Evolutionary conservation across 2,888 invertebrate species (phyloP), one percentile per base, ranked within the genome.

Genomic region (Macrophya alboannulata): DNA sequence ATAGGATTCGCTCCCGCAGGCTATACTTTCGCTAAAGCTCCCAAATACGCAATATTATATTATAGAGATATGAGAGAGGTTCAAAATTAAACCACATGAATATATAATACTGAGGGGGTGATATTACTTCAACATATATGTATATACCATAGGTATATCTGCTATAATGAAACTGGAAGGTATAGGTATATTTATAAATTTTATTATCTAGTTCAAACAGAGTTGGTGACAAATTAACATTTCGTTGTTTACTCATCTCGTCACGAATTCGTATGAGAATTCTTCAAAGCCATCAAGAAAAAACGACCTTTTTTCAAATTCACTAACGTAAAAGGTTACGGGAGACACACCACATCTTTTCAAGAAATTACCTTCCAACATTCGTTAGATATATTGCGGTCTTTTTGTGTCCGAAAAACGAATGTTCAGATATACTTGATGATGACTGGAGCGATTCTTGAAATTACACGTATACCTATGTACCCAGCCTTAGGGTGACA

Each of bases 31-130:
- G 21, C 45, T n/a, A 9, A 21, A 12, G 72, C 21, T 45, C 21
- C 45, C 21, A 45, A 21, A 74, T 74, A 45, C 15, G 72, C 62
- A 12, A 74, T 74, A 74, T 74, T 74, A 45, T 43, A 40, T 68
- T 10, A 62, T 21, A 62, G 55, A n/a, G 72, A 45, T 74, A 45
- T 74, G 72, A 68, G 40, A 31, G 37, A 72, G 65, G 43, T 62
- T 65, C 86, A 87, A 86, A 85, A 86, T 87, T 86, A 84, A 81
- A 85, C 86, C 85, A 85, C 45, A 74, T 85, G 45, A 51, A 62
- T 43, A 65, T 37, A 17, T 72, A 86, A 77, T 86, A 86, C 68
- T 17, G 68, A 37, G 37, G 17, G 17, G 25, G 68, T 68, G 17
- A 55, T 37, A 68, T 37, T 37, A 37, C 37, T 68, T 17, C 37